phyloP scores from a whole-genome alignment of 2,888 invertebrate genomes.

The Hyles lineata region DNA sequence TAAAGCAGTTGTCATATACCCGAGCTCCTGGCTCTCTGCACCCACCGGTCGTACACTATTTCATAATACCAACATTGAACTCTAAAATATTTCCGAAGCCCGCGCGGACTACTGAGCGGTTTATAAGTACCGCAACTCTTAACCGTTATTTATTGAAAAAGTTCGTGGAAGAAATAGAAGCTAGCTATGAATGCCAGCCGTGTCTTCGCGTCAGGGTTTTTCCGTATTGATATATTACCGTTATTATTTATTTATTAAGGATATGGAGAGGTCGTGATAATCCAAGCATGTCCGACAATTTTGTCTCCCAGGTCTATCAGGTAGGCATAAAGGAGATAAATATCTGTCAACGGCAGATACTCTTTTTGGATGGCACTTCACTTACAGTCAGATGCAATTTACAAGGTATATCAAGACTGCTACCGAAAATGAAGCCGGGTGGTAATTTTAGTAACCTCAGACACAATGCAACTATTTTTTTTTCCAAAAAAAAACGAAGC shows the following conservation, averaged over 20 bases:
- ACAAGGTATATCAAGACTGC: no score
- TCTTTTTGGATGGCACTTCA: no score
- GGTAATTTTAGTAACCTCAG: no score
- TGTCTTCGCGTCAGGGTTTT: neutral
- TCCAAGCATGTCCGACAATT: no score
- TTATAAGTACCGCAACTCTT: conserved; percentile 51
- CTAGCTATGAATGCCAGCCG: neutral
- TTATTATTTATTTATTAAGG: neutral
- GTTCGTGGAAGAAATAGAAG: conserved; percentile 41
- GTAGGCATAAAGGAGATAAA: no score
- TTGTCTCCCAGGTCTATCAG: no score
- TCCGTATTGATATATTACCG: neutral
- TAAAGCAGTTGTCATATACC: neutral
- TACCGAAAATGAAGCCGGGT: no score
- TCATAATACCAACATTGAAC: conserved; percentile 73
- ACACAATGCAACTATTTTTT: no score
- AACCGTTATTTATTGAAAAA: conserved; percentile 57
- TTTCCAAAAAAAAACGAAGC: no score
- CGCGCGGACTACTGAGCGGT: conserved; percentile 41
- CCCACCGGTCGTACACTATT: conserved; percentile 55
- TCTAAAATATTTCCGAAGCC: conserved; percentile 67
- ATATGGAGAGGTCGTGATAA: no score
- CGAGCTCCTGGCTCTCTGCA: conserved; percentile 28
- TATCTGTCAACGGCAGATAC: no score
- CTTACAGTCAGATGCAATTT: no score